These are phyloP conservation scores for Mesaphorura yosii DNA, from an alignment of 1,140 invertebrate genomes.

Conservation along the genomic window DNA sequence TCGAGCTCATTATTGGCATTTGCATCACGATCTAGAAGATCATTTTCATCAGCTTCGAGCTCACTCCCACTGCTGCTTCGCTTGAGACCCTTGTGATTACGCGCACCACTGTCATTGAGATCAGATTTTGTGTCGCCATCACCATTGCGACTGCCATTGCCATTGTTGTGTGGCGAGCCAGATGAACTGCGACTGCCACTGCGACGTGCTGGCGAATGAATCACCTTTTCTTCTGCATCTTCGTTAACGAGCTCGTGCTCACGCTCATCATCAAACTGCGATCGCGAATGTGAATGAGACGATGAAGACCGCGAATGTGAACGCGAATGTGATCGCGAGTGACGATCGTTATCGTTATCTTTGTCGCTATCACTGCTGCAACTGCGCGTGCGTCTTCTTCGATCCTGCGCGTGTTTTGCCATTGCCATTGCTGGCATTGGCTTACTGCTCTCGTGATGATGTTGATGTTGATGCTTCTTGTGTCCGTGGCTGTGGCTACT, in stretches of 20 bases:
- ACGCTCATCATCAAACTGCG: constrained; percentile 9
- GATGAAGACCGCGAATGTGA: not conserved
- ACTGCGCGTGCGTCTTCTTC: not conserved
- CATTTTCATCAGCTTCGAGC: no score
- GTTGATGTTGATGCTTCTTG: no score
- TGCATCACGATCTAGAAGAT: no score
- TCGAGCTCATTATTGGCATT: no score
- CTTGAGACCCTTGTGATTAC: not conserved
- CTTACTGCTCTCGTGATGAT: no score
- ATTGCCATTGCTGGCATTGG: no score
- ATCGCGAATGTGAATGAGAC: not conserved
- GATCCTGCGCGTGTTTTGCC: no score
- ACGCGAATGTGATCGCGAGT: not conserved
- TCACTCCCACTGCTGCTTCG: not conserved
- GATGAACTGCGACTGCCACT: not conserved
- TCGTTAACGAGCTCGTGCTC: constrained; percentile 7
- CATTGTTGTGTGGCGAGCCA: constrained; percentile 7
- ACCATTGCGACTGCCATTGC: constrained; percentile 12
- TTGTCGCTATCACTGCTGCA: constrained; percentile 1
- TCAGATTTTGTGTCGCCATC: constrained; percentile 23
- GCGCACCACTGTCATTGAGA: not conserved
- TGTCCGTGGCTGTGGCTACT: no score
- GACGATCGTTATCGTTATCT: not conserved
- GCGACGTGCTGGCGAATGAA: not conserved
- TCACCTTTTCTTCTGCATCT: constrained; percentile 4